Evolutionary conservation across 2,113 vertebrate genomes (phyloP).

Genomic region (Sinosuthora webbiana): DNA sequence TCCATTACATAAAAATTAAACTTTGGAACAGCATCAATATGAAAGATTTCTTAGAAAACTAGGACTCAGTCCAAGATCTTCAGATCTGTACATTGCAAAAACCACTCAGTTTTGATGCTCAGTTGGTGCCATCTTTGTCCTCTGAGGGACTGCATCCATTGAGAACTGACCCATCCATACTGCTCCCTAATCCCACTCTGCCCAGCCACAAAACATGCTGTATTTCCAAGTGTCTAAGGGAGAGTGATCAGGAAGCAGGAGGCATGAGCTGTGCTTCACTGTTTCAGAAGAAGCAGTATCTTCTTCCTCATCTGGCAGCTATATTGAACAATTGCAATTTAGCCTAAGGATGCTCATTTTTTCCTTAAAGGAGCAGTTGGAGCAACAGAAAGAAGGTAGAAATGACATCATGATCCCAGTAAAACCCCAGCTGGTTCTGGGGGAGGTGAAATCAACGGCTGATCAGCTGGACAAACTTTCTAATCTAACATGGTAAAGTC

Average conservation of each 20-base stretch:
- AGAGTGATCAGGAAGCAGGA: not conserved
- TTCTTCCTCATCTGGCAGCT: slow-evolving; percentile 1
- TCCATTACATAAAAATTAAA: slow-evolving; percentile 34
- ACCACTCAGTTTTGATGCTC: not conserved
- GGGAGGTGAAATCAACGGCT: not conserved
- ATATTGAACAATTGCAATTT: not conserved
- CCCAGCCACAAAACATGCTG: not conserved
- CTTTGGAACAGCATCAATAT: slow-evolving; percentile 38
- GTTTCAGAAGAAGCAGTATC: not conserved
- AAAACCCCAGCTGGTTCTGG: not conserved
- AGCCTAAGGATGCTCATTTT: not conserved
- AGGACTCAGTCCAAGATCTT: not conserved
- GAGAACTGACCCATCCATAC: not conserved
- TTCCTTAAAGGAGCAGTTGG: not conserved
- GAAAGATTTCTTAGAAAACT: slow-evolving; percentile 13
- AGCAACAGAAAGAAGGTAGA: slow-evolving; percentile 1
- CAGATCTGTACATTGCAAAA: not conserved
- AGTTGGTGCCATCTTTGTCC: not conserved
- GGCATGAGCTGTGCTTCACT: not conserved
- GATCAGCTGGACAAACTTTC: not conserved
- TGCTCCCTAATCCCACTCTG: not conserved
- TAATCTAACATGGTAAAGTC: not conserved
- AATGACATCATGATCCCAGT: not conserved
- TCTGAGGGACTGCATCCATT: not conserved
- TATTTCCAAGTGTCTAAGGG: not conserved